phyloP scores from a whole-genome alignment of 2,797 vertebrate species.

The Apogon talboti region DNA sequence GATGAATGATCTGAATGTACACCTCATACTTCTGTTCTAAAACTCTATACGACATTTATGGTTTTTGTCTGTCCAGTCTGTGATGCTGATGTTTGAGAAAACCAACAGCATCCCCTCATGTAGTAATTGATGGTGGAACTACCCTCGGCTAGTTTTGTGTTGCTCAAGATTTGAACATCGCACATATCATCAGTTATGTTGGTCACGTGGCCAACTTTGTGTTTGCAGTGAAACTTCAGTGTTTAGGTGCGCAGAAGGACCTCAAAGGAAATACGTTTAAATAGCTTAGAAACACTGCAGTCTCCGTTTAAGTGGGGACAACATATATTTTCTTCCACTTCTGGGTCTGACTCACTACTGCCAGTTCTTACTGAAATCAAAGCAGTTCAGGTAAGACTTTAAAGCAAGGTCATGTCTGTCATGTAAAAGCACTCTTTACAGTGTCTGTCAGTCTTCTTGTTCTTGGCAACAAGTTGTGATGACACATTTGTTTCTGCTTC shows the following conservation, averaged over 20 bases:
- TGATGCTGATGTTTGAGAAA: constrained; percentile 4
- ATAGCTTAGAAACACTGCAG: constrained; percentile 17
- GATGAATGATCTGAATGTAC: constrained; percentile 47
- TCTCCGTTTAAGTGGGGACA: constrained; percentile 21
- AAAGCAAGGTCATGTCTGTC: constrained; percentile 55
- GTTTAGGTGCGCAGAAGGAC: constrained; percentile 13
- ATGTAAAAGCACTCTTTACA: constrained; percentile 23
- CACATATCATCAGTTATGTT: constrained; percentile 20
- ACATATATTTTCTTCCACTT: constrained; percentile 61
- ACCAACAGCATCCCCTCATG: background rate
- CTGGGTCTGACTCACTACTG: constrained; percentile 66
- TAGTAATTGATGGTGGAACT: constrained; percentile 7
- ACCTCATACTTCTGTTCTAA: constrained; percentile 22
- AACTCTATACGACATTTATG: background rate
- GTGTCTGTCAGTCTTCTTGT: constrained; percentile 40
- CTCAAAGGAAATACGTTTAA: constrained; percentile 14
- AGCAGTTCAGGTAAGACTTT: constrained; percentile 35
- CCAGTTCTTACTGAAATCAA: constrained; percentile 54
- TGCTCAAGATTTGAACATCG: constrained; percentile 10
- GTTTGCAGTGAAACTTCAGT: constrained; percentile 22
- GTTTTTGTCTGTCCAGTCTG: constrained; percentile 4
- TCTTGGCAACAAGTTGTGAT: constrained; percentile 42
- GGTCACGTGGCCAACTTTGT: constrained; percentile 14
- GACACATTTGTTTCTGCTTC: constrained; percentile 34
- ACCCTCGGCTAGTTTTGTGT: constrained; percentile 2